Conservation (phyloP, 1,140 invertebrate genomes). For the Pararge aegeria region DNA sequence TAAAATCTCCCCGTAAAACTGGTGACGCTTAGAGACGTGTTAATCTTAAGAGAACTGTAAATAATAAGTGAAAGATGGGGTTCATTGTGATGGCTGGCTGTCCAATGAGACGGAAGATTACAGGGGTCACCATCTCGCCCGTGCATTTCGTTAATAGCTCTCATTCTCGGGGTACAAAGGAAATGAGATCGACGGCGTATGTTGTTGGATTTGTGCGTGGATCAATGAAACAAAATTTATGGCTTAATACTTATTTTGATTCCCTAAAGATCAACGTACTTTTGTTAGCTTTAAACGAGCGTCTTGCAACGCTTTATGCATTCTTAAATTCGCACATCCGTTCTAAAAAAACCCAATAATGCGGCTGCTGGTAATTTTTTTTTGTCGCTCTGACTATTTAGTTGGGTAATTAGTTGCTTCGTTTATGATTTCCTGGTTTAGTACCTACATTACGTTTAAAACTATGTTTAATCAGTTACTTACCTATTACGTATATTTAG, state of each 20-base stretch:
- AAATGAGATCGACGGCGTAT: background rate
- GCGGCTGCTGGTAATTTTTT: too few species aligned
- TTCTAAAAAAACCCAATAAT: too few species aligned
- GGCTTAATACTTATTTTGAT: background rate
- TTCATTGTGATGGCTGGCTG: background rate
- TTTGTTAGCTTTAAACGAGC: too few species aligned
- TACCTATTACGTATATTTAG: too few species aligned
- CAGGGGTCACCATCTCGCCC: background rate
- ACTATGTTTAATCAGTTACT: too few species aligned
- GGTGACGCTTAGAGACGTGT: background rate
- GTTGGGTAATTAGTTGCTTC: too few species aligned
- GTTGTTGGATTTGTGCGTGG: background rate
- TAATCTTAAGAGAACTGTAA: background rate
- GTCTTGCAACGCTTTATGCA: too few species aligned
- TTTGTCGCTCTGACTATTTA: too few species aligned
- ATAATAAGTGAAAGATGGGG: background rate
- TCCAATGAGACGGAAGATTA: background rate
- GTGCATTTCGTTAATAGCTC: slow-evolving; percentile 4
- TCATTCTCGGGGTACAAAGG: slow-evolving; percentile 1
- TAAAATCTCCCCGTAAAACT: too few species aligned
- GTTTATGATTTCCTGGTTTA: too few species aligned
- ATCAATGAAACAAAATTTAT: slow-evolving; percentile 2
- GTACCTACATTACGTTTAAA: too few species aligned
- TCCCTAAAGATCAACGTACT: background rate
- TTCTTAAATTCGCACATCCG: too few species aligned